Conservation (phyloP, 2,113 vertebrate species). For the Hyperoodon ampullatus region DNA sequence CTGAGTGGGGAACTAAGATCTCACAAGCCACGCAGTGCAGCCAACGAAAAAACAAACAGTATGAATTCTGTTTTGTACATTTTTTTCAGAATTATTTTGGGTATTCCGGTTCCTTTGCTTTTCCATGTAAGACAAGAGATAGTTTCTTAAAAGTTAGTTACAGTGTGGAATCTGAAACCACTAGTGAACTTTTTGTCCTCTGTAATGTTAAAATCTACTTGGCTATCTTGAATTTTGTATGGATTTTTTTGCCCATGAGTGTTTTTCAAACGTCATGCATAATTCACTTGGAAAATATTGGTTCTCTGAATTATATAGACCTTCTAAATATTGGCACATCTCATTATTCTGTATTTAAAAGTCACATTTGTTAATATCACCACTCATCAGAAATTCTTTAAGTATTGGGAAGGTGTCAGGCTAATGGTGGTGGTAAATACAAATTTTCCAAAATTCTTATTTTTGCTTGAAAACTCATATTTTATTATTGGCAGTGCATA, state of each 20-base stretch:
- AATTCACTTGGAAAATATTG: slow-evolving; percentile 43
- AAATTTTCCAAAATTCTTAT: background rate
- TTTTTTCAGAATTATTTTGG: slow-evolving; percentile 38
- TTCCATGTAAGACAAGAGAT: background rate
- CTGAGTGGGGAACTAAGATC: background rate
- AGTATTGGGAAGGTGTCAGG: background rate
- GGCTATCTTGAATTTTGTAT: background rate
- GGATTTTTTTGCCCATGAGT: slow-evolving; percentile 20
- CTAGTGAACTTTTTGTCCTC: slow-evolving; percentile 15
- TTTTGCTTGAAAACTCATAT: slow-evolving; percentile 24
- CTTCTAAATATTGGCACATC: slow-evolving; percentile 1
- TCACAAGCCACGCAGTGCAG: background rate
- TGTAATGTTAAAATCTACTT: slow-evolving; percentile 26
- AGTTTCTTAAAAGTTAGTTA: slow-evolving; percentile 48
- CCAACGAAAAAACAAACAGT: background rate
- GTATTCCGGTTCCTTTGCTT: background rate
- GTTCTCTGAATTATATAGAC: slow-evolving; percentile 39
- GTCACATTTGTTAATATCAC: slow-evolving; percentile 23
- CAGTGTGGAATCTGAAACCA: background rate
- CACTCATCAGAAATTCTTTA: background rate
- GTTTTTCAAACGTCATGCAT: slow-evolving; percentile 5
- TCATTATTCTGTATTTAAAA: slow-evolving; percentile 37
- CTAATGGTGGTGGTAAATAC: background rate
- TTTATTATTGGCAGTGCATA: background rate
- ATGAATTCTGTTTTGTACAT: background rate